These are phyloP conservation scores for Himalopsyche tibetana DNA, from an alignment of 2,888 invertebrate genomes.

Conservation along the genomic window DNA sequence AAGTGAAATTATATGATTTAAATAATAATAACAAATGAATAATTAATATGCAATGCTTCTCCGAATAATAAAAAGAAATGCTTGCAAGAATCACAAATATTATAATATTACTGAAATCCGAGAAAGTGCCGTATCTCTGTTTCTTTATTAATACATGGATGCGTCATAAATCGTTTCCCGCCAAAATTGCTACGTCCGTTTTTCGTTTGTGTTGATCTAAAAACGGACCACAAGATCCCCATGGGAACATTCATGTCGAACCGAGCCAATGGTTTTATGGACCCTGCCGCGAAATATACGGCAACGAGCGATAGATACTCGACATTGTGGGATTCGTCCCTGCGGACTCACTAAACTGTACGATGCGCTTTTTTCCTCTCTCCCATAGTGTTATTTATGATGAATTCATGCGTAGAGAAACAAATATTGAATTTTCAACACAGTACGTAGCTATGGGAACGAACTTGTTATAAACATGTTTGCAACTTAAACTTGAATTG, in stretches of 20 bases:
- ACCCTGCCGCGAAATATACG: conserved; percentile 52
- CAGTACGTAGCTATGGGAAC: background rate
- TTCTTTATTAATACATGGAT: conserved; percentile 13
- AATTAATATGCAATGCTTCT: too few relatives aligned
- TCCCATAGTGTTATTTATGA: conserved; percentile 59
- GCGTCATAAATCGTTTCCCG: conserved; percentile 55
- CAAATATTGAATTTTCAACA: background rate
- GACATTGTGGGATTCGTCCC: conserved; percentile 48
- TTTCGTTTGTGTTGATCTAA: conserved; percentile 52
- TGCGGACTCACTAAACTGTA: conserved; percentile 60
- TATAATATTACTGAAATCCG: too few relatives aligned
- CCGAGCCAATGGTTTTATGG: conserved; percentile 64
- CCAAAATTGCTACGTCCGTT: conserved; percentile 34
- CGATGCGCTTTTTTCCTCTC: conserved; percentile 52
- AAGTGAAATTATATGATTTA: too few relatives aligned
- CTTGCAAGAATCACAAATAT: too few relatives aligned
- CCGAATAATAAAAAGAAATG: too few relatives aligned
- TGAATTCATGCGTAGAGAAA: conserved; percentile 50
- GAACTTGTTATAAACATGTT: background rate
- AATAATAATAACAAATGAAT: too few relatives aligned
- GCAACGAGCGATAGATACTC: conserved; percentile 18
- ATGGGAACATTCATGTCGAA: conserved; percentile 62
- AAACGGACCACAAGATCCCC: conserved; percentile 54
- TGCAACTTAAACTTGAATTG: background rate
- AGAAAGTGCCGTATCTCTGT: background rate